Base-by-base conservation (phyloP, 2,113 vertebrate species). In the Sisor rabdophorus region DNA sequence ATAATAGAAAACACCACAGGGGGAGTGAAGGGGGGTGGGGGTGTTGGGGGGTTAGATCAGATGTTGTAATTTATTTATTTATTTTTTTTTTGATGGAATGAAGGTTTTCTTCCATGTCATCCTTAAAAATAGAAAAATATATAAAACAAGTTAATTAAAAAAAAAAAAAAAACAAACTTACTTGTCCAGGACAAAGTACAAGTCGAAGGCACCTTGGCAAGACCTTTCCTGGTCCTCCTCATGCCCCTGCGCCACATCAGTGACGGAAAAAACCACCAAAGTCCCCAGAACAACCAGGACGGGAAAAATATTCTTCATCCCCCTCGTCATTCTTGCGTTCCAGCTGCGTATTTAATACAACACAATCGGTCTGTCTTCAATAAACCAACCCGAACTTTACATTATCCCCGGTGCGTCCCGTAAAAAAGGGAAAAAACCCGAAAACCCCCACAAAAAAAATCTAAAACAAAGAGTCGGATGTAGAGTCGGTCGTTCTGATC, bases 171-270 rank as follows among this genome's bases (percentile, higher is more conserved):
- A 24, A 56, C 81, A 83, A 24, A 94, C 95, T 96, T 92, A 98
- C 95, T 93, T 95, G 82, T 98, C 95, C 59, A 98, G 88, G 82
- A 98, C 87, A 83, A 98, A 94, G 80, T 98, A 98, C 71, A 98
- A 89, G 90, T 98, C 95, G 83, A 96, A 98, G 61, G 92, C 93
- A 1, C 94, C 94, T 77, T 94, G 91, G 82, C 95, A 98, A 79
- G 93, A 93, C 36, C 92, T 91, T 80, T 91, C 91, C 81, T 91
- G 88, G 47, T 91, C 89, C 71, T 86, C 88, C 2, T 87, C 81
- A 56, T 71, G 77, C 26, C 55, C 85, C 76, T 64, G 84, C 67
- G 88, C 89, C 61, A 89, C 89, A 19, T 76, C 84, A 81, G 73
- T 72, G 19, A 75, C 79, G 4, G 83, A 75, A 4, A 87, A 77